phyloP scores from a whole-genome alignment of 2,888 invertebrate genomes.

The Drosophila vallismaia region DNA sequence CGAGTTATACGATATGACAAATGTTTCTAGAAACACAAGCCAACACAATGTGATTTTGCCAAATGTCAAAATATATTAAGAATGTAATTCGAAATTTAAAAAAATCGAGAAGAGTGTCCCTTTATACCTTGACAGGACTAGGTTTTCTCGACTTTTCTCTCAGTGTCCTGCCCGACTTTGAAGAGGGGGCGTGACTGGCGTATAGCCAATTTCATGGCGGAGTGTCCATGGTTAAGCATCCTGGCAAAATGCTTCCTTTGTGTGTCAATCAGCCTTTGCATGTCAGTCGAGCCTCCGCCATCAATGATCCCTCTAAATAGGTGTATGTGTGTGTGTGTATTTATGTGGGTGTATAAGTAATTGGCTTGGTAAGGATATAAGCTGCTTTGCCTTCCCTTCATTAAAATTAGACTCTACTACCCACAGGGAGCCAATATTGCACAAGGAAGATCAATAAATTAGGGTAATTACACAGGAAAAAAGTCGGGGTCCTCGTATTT shows the following conservation, averaged over 20 bases:
- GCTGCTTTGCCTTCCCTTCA: constrained; percentile 20
- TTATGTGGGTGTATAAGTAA: constrained; percentile 21
- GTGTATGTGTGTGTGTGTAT: constrained; percentile 4
- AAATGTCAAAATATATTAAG: background rate
- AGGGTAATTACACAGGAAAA: constrained; percentile 5
- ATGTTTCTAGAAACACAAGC: background rate
- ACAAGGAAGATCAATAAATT: constrained; percentile 1
- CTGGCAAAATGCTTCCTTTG: constrained; percentile 54
- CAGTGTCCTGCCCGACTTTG: background rate
- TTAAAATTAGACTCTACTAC: constrained; percentile 16
- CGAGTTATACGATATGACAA: background rate
- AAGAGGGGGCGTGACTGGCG: constrained; percentile 2
- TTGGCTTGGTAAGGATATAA: constrained; percentile 18
- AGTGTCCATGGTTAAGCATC: constrained; percentile 24
- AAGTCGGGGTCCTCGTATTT: background rate
- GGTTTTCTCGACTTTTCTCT: background rate
- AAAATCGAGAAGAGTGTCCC: background rate
- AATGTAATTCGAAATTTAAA: background rate
- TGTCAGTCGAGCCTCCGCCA: constrained; percentile 53
- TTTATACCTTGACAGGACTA: background rate
- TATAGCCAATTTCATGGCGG: constrained; percentile 2
- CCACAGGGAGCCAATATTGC: constrained; percentile 2
- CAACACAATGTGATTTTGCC: background rate
- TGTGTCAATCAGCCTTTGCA: constrained; percentile 74
- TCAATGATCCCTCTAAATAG: constrained; percentile 9